These are phyloP conservation scores for Oreochromis tanganicae DNA, from an alignment of 2,113 vertebrate genomes.

Conservation along the genomic window DNA sequence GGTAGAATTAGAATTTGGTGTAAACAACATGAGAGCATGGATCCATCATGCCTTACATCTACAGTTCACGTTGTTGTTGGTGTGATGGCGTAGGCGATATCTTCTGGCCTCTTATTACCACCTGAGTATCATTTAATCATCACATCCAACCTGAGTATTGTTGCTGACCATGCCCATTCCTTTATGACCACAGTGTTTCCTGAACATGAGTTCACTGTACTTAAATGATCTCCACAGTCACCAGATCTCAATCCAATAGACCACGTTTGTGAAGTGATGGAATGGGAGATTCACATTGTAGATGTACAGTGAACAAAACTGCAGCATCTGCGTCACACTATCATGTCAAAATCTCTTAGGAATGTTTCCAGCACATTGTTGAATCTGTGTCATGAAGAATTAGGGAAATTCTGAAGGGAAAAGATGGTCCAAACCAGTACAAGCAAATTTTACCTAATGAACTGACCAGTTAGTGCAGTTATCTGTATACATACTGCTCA, in stretches of 20 bases:
- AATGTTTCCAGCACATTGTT: not conserved
- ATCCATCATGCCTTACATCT: not conserved
- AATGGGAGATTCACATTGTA: not conserved
- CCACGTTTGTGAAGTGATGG: not conserved
- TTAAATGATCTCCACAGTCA: not conserved
- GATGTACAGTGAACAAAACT: not conserved
- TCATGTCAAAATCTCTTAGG: not conserved
- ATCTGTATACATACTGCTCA: not conserved
- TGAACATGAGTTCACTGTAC: not conserved
- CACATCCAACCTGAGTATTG: not conserved
- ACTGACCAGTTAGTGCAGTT: not conserved
- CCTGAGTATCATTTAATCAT: not conserved
- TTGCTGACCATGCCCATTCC: not conserved
- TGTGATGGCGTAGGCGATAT: not conserved
- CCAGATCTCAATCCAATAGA: not conserved
- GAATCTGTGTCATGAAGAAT: not conserved
- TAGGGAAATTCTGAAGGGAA: not conserved
- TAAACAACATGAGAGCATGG: not conserved
- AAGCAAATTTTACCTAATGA: not conserved
- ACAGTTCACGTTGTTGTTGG: not conserved
- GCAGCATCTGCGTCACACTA: not conserved
- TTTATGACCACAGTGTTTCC: not conserved
- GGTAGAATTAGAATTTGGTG: not conserved
- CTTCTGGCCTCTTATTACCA: not conserved
- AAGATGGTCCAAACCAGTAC: not conserved